phyloP scores from a whole-genome alignment of 2,797 vertebrate genomes.

The Pristis pectinata region DNA sequence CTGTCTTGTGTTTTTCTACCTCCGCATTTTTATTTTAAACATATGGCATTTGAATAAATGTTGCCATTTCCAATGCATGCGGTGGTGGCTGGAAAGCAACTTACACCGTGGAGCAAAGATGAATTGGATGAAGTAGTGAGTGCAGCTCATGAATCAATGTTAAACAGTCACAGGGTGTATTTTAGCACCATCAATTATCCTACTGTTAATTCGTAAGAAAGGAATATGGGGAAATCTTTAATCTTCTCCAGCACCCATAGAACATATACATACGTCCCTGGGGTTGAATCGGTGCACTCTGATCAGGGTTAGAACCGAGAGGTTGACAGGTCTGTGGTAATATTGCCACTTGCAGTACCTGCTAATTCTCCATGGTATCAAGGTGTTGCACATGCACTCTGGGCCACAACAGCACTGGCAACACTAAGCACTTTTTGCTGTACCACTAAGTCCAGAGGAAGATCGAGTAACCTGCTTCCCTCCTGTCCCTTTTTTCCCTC shows the following conservation, averaged over 20 bases:
- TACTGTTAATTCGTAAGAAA: not conserved
- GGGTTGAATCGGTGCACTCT: not conserved
- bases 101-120: not conserved
- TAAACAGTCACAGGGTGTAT: not conserved
- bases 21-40: not conserved
- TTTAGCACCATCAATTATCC: not conserved
- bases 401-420: not conserved
- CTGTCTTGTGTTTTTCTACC: not conserved
- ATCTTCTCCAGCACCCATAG: not conserved
- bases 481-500: too few relatives aligned
- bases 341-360: not conserved
- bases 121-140: not conserved
- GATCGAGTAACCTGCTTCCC: too few relatives aligned
- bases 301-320: not conserved
- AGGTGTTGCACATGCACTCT: not conserved
- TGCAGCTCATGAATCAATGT: not conserved
- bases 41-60: not conserved
- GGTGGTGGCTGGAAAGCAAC: not conserved
- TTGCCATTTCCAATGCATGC: not conserved
- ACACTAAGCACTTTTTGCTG: too few relatives aligned
- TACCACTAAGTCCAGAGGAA: too few relatives aligned
- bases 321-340: not conserved
- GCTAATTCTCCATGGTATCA: too few relatives aligned
- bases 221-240: not conserved
- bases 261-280: not conserved